Percentiles rank a stretch among this genome's conserved stretches.
phyloP scores from a whole-genome alignment of 2,797 vertebrate species.

The Gallinago solitaria region DNA sequence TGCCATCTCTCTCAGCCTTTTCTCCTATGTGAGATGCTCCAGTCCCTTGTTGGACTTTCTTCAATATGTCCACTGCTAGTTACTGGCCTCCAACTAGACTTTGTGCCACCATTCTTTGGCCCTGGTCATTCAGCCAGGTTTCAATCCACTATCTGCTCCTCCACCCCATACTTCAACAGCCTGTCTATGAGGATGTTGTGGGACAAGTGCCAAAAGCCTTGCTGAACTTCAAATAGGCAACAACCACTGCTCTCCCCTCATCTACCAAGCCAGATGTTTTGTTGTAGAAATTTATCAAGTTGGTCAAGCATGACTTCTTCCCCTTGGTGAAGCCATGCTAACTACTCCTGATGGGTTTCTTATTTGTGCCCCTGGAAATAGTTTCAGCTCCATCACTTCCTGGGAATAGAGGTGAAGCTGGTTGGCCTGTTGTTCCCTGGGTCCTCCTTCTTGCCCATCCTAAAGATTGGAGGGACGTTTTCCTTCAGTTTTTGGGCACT shows the following conservation, averaged over 20 bases:
- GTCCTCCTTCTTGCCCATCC: background rate
- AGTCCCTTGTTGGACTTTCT: background rate
- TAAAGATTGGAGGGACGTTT: background rate
- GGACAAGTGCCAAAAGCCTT: background rate
- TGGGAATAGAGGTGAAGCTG: background rate
- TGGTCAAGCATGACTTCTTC: background rate
- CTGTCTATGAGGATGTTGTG: background rate
- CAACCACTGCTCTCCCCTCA: background rate
- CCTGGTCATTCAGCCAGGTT: background rate
- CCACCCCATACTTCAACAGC: background rate
- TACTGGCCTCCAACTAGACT: background rate
- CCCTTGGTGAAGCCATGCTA: background rate
- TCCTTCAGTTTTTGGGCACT: background rate
- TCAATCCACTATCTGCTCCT: background rate
- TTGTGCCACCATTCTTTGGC: background rate
- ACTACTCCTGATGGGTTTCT: background rate
- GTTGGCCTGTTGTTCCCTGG: background rate
- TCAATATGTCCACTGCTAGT: background rate
- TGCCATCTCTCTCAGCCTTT: background rate
- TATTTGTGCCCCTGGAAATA: background rate
- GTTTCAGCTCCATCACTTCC: background rate
- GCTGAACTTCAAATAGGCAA: background rate
- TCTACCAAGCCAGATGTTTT: background rate
- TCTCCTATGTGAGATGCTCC: background rate
- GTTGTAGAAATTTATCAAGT: background rate